A percentile compares a stretch with the other conserved stretches of the same genome.
Conservation (phyloP, 2,797 vertebrate genomes). For the Dendrocincla fuliginosa region DNA sequence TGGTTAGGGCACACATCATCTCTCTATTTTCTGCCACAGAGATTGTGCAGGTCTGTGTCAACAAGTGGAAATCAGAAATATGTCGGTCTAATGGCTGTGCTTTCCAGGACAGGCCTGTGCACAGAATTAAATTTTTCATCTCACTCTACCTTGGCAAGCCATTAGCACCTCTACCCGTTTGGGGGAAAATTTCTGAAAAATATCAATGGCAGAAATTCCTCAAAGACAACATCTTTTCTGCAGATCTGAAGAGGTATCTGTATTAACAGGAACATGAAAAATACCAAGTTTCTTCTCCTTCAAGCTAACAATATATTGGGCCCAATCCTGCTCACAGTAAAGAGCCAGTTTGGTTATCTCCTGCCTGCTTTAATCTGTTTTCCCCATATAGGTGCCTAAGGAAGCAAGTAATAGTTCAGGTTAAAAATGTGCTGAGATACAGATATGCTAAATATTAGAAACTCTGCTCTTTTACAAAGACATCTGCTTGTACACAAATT, state of each 20-base stretch:
- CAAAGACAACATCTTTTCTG: neutral
- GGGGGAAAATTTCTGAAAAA: neutral
- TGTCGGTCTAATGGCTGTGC: neutral
- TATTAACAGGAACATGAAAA: neutral
- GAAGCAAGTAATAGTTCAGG: neutral
- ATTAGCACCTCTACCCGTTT: neutral
- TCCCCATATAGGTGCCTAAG: neutral
- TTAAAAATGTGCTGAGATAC: constrained; percentile 36
- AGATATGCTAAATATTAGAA: constrained; percentile 25
- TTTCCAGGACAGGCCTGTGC: neutral
- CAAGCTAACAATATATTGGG: neutral
- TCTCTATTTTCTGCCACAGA: neutral
- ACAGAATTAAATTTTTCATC: neutral
- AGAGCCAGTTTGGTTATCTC: neutral
- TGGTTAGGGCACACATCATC: accelerated
- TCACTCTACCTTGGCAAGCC: neutral
- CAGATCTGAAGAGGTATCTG: neutral
- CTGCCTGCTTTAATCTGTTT: neutral
- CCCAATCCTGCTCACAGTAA: neutral
- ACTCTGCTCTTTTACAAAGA: constrained; percentile 19
- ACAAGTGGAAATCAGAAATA: neutral
- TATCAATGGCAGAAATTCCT: neutral
- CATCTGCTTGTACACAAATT: constrained; percentile 38
- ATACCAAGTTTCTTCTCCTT: neutral
- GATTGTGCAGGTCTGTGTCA: neutral